These are phyloP conservation scores for Microhierax caerulescens DNA, from an alignment of 2,797 vertebrate species.

Conservation along the genomic window DNA sequence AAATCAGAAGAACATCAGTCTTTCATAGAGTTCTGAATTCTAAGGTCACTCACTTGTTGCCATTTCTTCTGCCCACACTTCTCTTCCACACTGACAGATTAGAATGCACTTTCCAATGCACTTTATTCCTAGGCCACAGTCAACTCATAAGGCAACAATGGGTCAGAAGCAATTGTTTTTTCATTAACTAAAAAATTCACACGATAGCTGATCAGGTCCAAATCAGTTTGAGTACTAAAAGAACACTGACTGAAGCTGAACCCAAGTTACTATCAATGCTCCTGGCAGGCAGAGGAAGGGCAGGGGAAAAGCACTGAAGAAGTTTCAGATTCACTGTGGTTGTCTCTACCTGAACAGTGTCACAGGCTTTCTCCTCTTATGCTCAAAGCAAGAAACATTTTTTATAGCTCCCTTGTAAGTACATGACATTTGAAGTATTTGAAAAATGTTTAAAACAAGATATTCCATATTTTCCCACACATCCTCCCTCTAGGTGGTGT, in stretches of 20 bases:
- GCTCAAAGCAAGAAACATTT: background rate
- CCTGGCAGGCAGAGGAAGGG: background rate
- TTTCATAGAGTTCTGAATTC: background rate
- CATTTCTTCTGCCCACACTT: background rate
- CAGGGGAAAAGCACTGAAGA: background rate
- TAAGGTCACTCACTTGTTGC: background rate
- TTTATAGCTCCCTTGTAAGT: background rate
- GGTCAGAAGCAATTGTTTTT: background rate
- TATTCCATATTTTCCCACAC: background rate
- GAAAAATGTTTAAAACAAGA: background rate
- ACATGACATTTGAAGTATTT: background rate
- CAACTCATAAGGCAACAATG: background rate
- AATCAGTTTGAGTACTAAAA: background rate
- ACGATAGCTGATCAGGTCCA: background rate
- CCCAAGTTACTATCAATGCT: background rate
- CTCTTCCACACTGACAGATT: background rate
- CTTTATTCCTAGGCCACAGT: background rate
- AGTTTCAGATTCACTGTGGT: background rate
- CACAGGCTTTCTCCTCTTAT: background rate
- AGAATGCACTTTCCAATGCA: background rate
- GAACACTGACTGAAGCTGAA: background rate
- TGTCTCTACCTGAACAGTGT: background rate
- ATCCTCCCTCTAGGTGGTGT: background rate
- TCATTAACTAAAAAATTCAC: background rate
- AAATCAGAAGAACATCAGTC: no score